phyloP scores from a whole-genome alignment of 2,797 vertebrate species.

The Epinephelus malabaricus region DNA sequence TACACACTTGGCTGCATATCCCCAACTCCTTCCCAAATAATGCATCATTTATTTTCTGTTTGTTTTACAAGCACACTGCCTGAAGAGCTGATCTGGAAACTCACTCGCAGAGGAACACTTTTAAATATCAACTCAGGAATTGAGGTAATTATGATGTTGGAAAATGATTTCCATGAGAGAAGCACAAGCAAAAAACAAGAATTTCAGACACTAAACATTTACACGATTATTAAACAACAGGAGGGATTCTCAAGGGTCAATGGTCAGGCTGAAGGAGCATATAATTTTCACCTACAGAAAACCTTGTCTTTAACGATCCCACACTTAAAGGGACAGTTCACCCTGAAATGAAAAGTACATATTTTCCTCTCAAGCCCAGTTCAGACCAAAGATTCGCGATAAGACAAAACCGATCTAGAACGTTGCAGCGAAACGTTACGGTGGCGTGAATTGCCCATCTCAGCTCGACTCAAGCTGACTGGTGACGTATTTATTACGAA shows the following conservation, averaged over 20 bases:
- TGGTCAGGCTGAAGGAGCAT: neutral
- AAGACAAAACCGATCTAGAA: too few species aligned
- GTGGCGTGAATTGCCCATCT: too few species aligned
- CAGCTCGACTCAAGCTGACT: too few species aligned
- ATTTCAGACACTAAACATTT: neutral
- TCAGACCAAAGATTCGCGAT: too few species aligned
- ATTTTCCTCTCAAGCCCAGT: too few species aligned
- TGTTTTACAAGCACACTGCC: constrained; percentile 39
- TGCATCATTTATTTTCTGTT: constrained; percentile 40
- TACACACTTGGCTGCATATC: neutral
- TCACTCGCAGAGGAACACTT: constrained; percentile 27
- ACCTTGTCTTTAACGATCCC: neutral
- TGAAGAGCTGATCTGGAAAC: constrained; percentile 37
- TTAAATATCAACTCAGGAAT: constrained; percentile 25
- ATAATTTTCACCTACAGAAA: neutral
- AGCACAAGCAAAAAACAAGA: neutral
- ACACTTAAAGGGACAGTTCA: neutral
- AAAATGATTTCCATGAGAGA: neutral
- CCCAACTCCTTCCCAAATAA: constrained; percentile 11
- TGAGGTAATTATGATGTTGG: constrained; percentile 21
- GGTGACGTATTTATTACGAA: too few species aligned
- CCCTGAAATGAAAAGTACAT: too few species aligned
- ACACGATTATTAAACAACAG: neutral
- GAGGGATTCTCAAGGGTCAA: neutral
- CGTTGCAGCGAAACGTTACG: too few species aligned